Evolutionary conservation across 37 sponge, comb jelly and placozoan species (phyloP), one percentile per base, ranked within the genome.

Genomic region (Aplysina aerophoba): DNA sequence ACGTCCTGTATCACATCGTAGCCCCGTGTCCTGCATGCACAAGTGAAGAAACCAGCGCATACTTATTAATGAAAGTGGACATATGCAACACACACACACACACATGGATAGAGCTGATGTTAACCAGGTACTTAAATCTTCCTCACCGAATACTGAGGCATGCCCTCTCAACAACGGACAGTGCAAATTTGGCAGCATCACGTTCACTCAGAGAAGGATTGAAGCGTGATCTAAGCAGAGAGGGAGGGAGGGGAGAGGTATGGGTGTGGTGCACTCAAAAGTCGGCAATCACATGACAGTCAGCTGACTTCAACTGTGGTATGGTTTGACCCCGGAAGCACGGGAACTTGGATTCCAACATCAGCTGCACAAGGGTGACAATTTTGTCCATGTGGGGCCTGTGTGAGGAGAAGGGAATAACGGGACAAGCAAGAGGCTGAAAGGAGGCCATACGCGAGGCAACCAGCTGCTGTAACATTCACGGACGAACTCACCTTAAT

Each of bases 261-360:
- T 57, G 50, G 50, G 8, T 8, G 8, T 24, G 27, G 4, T 28
- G 55, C 62, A 81, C 36, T 15, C 79, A 78, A 1, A 3, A n/a
- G 55, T 25, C 11, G 6, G 41, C 66, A 61, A 33, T 36, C 38
- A 50, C 38, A 83, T 17, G 63, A 24, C 25, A 6, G 68, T 36
- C 21, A n/a, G 35, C 78, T 35, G 44, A 91, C 94, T 79, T 92
- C 65, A 95, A 81, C 31, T 81, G 88, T 59, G 88, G 91, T 62
- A 95, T 90, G n/a, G 95, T 91, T 40, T 98, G 91, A 15, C 93
- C 95, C 67, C 99, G 81, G 86, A 98, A 98, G 78, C 99, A 98
- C 0, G 99, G 99, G 57, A 98, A 89, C 39, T 93, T 93, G 17
- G 97, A 93, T 71, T 96, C 99, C 71, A 98, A 77, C 99, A 98